A percentile compares a stretch with the other conserved stretches of the same genome.
These are phyloP conservation scores for Parazoanthus swiftii DNA, from an alignment of 92 coral and sea anemone genomes.

Conservation along the genomic window DNA sequence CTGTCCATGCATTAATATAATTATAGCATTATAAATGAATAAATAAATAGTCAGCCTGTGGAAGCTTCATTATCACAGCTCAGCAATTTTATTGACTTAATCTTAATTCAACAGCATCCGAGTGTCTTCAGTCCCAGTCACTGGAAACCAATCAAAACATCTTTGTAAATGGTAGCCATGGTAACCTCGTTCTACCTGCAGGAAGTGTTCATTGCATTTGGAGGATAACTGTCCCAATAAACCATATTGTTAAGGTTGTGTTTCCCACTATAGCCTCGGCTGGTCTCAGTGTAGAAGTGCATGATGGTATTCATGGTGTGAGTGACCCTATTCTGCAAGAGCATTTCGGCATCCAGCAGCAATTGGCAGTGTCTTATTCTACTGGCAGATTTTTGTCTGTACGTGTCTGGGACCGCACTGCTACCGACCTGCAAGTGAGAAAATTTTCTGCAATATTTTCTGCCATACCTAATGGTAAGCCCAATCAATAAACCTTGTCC, in stretches of 20 bases:
- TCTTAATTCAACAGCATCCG: neutral
- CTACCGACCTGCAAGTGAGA: neutral
- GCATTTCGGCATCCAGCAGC: neutral
- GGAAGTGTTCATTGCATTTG: slow-evolving; percentile 9
- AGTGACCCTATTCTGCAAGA: neutral
- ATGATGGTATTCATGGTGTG: slow-evolving; percentile 24
- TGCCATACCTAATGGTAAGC: neutral
- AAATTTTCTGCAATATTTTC: neutral
- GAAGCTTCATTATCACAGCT: too few species aligned
- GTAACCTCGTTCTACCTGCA: slow-evolving; percentile 3
- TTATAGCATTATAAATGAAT: too few species aligned
- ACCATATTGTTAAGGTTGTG: slow-evolving; percentile 24
- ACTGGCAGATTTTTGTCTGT: slow-evolving; percentile 26
- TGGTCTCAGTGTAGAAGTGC: neutral
- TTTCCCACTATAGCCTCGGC: neutral
- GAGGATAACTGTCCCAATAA: slow-evolving; percentile 23
- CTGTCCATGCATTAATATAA: too few species aligned
- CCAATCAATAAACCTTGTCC: neutral
- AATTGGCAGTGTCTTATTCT: neutral
- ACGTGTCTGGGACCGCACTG: neutral
- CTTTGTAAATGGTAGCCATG: slow-evolving; percentile 1
- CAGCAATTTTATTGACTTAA: neutral
- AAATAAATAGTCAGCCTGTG: too few species aligned
- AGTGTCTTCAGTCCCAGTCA: neutral
- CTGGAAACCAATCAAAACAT: slow-evolving; percentile 1